Evolutionary conservation across 1,140 invertebrate genomes (phyloP).

Genomic region (Hesperophylax magnus): DNA sequence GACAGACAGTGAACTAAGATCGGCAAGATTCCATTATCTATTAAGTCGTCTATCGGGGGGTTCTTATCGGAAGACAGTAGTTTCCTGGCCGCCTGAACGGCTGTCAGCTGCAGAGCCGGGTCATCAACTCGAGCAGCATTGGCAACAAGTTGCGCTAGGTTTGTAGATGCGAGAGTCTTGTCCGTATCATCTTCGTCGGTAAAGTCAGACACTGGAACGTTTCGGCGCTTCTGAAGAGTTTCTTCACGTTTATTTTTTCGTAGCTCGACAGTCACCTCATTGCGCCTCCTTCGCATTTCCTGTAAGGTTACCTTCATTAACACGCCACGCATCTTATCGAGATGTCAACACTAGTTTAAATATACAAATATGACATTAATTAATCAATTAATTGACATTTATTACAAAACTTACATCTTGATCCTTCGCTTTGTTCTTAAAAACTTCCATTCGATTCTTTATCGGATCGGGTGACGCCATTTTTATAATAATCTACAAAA

Average conservation of each 20-base stretch:
- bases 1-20: slow-evolving; percentile 93
- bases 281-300: slow-evolving; percentile 96
- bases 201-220: slow-evolving; percentile 88
- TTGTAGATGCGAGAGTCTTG: slow-evolving; percentile 75
- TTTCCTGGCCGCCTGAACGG: slow-evolving; percentile 92
- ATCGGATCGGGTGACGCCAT: slow-evolving; percentile 83
- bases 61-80: slow-evolving; percentile 97
- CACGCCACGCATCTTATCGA: neutral
- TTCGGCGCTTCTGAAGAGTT: slow-evolving; percentile 94
- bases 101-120: slow-evolving; percentile 81
- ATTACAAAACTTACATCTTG: slow-evolving; percentile 86
- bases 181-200: slow-evolving; percentile 87
- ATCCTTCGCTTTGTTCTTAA: slow-evolving; percentile 98
- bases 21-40: slow-evolving; percentile 93
- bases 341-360: neutral
- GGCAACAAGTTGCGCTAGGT: slow-evolving; percentile 79
- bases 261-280: slow-evolving; percentile 95
- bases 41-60: slow-evolving; percentile 98
- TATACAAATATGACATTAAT: neutral
- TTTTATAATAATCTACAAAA: slow-evolving; percentile 69
- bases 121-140: slow-evolving; percentile 81
- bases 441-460: slow-evolving; percentile 90
- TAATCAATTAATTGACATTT: neutral
- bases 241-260: slow-evolving; percentile 98
- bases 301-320: slow-evolving; percentile 64